phyloP scores from a whole-genome alignment of 2,113 vertebrate species.

The Ailurus styani region DNA sequence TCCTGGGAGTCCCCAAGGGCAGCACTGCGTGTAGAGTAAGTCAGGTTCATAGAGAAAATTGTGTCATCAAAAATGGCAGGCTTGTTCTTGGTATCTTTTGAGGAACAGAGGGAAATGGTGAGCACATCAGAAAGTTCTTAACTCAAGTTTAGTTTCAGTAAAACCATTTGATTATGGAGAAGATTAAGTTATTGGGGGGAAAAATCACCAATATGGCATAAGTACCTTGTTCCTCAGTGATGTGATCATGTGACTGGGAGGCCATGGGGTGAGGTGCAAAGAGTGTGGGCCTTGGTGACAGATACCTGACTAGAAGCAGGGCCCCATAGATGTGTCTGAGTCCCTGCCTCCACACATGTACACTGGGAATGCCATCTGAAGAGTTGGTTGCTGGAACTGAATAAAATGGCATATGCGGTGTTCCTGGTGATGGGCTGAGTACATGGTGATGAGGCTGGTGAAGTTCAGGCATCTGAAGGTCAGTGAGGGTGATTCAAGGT shows the following conservation, averaged over 20 bases:
- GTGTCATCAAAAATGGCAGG: neutral
- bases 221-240: neutral
- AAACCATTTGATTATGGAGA: neutral
- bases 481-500: neutral
- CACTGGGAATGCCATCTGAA: neutral
- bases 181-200: neutral
- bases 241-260: neutral
- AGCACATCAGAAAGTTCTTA: conserved; percentile 14
- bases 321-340: neutral
- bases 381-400: neutral
- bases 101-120: neutral
- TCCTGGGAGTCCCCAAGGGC: neutral
- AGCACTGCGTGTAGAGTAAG: neutral
- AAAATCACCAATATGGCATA: neutral
- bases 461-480: neutral
- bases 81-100: neutral
- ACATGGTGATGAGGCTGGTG: neutral
- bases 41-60: conserved; percentile 17
- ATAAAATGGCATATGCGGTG: neutral
- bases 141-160: conserved; percentile 1
- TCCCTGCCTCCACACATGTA: neutral
- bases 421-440: neutral
- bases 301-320: neutral
- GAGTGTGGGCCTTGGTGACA: neutral
- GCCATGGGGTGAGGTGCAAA: neutral